phyloP scores from a whole-genome alignment of 1,140 invertebrate species.

The Ostrea denselamellosa region DNA sequence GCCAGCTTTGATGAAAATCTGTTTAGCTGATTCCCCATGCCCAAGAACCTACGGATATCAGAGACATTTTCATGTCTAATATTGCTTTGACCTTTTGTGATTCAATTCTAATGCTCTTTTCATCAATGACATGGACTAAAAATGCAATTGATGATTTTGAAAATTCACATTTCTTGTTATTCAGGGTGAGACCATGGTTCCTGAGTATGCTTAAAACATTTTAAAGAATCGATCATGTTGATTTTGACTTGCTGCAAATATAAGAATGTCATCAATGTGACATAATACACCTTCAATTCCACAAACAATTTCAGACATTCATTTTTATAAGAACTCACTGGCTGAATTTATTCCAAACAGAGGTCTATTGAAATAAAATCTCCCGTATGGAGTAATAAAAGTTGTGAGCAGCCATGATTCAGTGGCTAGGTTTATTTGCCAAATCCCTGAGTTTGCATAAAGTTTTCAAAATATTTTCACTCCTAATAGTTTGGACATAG shows the following conservation, averaged over 20 bases:
- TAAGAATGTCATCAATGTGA: conserved; percentile 60
- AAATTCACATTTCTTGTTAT: conserved; percentile 54
- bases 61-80: conserved; percentile 43
- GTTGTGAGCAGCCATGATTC: conserved; percentile 54
- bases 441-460: no score
- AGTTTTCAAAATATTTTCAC: no score
- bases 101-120: conserved; percentile 48
- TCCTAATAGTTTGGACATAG: no score
- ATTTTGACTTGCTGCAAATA: conserved; percentile 57
- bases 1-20: conserved; percentile 62
- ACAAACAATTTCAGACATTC: conserved; percentile 12
- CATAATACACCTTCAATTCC: conserved; percentile 25
- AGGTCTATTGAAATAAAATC: conserved; percentile 55
- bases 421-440: no score
- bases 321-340: conserved; percentile 41
- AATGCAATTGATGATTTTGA: not conserved
- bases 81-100: conserved; percentile 55
- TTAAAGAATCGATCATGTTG: conserved; percentile 61
- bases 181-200: conserved; percentile 67
- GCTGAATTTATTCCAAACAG: conserved; percentile 45
- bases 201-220: conserved; percentile 62
- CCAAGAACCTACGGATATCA: conserved; percentile 61
- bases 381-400: conserved; percentile 58
- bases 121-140: conserved; percentile 51
- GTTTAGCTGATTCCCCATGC: conserved; percentile 75